Evolutionary conservation across 1,140 invertebrate species (phyloP).

Genomic region (Sarcophaga bullata): DNA sequence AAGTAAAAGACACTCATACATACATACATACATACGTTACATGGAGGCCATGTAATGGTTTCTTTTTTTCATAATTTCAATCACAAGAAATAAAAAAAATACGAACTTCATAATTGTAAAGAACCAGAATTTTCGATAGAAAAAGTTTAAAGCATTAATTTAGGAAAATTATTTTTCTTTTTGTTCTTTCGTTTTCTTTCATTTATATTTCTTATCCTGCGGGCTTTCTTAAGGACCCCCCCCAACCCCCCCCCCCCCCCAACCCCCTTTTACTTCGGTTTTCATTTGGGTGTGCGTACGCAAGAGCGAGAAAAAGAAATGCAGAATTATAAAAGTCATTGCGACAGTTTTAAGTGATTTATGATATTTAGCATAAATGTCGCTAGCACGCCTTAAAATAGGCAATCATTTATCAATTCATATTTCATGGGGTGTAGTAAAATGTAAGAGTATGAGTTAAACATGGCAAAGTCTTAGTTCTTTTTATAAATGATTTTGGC

Average conservation of each 20-base stretch:
- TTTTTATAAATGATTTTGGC: no score
- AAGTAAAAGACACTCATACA: no score
- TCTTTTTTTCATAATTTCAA: conserved; percentile 3
- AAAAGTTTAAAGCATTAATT: conserved; percentile 18
- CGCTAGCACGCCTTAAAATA: conserved; percentile 31
- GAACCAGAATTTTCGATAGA: background rate
- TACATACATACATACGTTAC: background rate
- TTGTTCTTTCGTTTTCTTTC: background rate
- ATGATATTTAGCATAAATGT: conserved; percentile 36
- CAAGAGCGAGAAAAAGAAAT: background rate
- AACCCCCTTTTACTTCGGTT: background rate
- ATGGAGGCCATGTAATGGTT: background rate
- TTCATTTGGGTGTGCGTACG: no score
- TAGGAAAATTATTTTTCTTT: background rate
- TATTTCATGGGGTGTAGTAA: background rate
- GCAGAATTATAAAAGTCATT: conserved; percentile 28
- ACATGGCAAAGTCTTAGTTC: background rate
- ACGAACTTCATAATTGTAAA: background rate
- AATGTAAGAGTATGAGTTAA: background rate
- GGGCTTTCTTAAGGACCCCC: background rate
- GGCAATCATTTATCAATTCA: background rate
- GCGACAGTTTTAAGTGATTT: conserved; percentile 36
- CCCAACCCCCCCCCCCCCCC: no score
- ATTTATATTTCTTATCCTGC: background rate
- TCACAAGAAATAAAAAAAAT: background rate